A percentile compares a stretch with the other conserved stretches of the same genome.
These are phyloP conservation scores for Plumapathes pennacea DNA, from an alignment of 92 coral and sea anemone genomes.

Conservation along the genomic window DNA sequence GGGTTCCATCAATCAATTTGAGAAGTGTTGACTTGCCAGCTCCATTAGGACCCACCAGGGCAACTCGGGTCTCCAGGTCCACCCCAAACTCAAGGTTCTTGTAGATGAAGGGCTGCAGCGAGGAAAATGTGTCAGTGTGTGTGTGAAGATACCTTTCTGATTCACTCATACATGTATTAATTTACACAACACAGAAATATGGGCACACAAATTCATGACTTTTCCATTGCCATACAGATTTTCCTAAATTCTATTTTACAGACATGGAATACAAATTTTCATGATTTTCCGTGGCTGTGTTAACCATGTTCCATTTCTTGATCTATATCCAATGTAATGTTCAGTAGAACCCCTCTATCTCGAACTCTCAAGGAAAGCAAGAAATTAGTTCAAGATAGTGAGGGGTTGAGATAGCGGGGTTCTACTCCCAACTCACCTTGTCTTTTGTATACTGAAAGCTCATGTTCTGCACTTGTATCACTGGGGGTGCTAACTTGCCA, in stretches of 20 bases:
- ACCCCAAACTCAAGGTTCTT: slow-evolving; percentile 91
- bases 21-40: slow-evolving; percentile 95
- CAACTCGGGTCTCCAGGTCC: slow-evolving; percentile 93
- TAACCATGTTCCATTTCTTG: too few relatives aligned
- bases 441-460: slow-evolving; percentile 76
- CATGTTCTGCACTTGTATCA: slow-evolving; percentile 90
- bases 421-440: slow-evolving; percentile 50
- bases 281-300: too few relatives aligned
- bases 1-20: slow-evolving; percentile 87
- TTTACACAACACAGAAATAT: not conserved
- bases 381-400: not conserved
- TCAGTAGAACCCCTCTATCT: too few relatives aligned
- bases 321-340: too few relatives aligned
- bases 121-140: too few relatives aligned
- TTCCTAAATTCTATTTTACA: too few relatives aligned
- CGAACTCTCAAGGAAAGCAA: not conserved
- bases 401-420: too few relatives aligned
- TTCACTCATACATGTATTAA: not conserved
- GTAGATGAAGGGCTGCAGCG: slow-evolving; percentile 77
- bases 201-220: not conserved
- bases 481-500: slow-evolving; percentile 98
- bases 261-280: too few relatives aligned
- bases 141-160: too few relatives aligned
- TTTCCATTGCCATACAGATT: too few relatives aligned
- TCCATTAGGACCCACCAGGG: slow-evolving; percentile 97